These are phyloP conservation scores for Clarias magur DNA, from an alignment of 2,113 vertebrate species.

Conservation along the genomic window DNA sequence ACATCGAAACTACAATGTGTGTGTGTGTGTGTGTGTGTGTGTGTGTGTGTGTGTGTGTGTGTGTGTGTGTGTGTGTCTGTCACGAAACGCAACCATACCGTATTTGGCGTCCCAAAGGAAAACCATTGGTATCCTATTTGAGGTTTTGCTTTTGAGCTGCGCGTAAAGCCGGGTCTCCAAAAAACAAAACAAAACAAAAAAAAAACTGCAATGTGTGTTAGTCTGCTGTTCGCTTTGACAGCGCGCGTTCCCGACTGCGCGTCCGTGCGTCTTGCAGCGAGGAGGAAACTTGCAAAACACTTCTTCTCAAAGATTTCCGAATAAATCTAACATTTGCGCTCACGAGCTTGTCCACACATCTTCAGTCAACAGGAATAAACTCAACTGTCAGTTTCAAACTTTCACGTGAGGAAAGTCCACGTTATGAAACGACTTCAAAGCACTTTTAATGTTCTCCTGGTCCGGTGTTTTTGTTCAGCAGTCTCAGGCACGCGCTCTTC, in stretches of 20 bases:
- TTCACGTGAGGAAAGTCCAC: not conserved
- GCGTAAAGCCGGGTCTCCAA: not conserved
- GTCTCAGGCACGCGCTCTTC: not conserved
- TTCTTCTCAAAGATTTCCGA: not conserved
- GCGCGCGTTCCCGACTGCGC: not conserved
- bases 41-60: not conserved
- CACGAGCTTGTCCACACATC: not conserved
- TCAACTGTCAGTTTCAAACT: constrained; percentile 19
- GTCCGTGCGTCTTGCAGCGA: not conserved
- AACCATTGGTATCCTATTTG: constrained; percentile 71
- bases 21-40: no score
- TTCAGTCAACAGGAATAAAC: not conserved
- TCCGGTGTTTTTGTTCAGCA: not conserved
- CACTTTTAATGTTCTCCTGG: not conserved
- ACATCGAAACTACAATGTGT: not conserved
- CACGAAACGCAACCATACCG: constrained; percentile 61
- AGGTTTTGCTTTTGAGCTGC: not conserved
- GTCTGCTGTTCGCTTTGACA: not conserved
- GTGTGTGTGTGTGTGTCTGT: no score
- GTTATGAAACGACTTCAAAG: not conserved
- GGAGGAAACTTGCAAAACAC: not conserved
- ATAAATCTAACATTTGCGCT: not conserved
- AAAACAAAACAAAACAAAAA: no score
- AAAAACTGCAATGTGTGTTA: no score
- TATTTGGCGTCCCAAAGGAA: constrained; percentile 82